Evolutionary conservation across 2,888 invertebrate genomes (phyloP).

Genomic region (Artemia sinica): DNA sequence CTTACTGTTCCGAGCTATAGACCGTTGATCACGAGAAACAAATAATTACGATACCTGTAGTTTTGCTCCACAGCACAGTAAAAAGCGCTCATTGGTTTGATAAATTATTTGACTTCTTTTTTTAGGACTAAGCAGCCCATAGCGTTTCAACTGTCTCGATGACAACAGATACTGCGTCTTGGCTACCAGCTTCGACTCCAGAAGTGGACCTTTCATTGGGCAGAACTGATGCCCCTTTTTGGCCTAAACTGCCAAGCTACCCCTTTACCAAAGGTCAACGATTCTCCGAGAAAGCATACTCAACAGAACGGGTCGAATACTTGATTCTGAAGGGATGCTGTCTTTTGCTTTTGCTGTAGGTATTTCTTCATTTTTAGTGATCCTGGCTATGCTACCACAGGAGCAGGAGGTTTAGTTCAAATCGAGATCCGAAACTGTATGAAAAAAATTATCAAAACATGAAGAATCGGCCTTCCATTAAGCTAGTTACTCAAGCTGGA

Average conservation of each 20-base stretch:
- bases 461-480: neutral
- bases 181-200: neutral
- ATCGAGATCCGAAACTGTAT: slow-evolving; percentile 14
- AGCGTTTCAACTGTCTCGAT: neutral
- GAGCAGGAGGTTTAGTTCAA: slow-evolving; percentile 1
- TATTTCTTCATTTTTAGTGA: slow-evolving; percentile 11
- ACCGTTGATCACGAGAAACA: no score
- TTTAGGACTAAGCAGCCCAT: neutral
- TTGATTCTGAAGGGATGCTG: slow-evolving; percentile 4
- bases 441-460: neutral
- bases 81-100: neutral
- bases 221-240: neutral
- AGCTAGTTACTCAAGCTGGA: neutral
- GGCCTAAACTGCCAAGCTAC: neutral
- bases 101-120: neutral
- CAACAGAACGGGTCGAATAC: slow-evolving; percentile 17
- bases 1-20: no score
- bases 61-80: neutral
- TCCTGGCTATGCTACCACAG: neutral
- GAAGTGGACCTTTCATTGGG: neutral
- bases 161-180: neutral
- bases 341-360: slow-evolving; percentile 18
- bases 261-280: neutral
- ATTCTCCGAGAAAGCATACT: neutral
- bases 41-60: no score